Percentiles rank a stretch among this genome's conserved stretches.
phyloP scores from a whole-genome alignment of 2,888 invertebrate species.

The Cremastinae sp. region DNA sequence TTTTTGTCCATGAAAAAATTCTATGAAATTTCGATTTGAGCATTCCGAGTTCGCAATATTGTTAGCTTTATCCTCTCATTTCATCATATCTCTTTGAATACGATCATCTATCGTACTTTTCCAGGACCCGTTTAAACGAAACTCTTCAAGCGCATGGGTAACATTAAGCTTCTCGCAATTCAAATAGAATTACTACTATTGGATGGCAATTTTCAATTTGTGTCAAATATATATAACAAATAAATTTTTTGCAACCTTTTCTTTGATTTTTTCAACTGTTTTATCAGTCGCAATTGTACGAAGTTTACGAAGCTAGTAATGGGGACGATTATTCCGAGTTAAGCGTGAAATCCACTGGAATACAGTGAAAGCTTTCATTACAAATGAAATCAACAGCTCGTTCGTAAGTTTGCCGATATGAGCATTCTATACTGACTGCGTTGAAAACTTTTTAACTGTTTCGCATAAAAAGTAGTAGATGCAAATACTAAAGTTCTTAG shows the following conservation, averaged over 20 bases:
- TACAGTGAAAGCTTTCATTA: neutral
- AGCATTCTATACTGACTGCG: no score
- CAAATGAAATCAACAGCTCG: neutral
- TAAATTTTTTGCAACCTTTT: no score
- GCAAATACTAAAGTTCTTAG: no score
- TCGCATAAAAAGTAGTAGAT: no score
- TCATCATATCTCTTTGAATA: slow-evolving; percentile 21
- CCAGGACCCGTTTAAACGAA: slow-evolving; percentile 1
- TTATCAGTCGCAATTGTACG: neutral
- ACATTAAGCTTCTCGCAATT: slow-evolving; percentile 29
- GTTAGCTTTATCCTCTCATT: slow-evolving; percentile 36
- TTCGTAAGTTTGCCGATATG: no score
- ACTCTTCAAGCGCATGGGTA: neutral
- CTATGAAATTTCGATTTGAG: neutral
- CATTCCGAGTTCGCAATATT: slow-evolving; percentile 5
- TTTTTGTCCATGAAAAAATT: slow-evolving; percentile 4
- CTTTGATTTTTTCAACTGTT: neutral
- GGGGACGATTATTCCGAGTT: no score
- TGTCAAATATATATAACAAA: slow-evolving; percentile 31
- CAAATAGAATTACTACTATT: neutral
- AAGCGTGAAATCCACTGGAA: no score
- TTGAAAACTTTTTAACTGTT: no score
- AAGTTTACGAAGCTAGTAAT: no score
- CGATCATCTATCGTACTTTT: slow-evolving; percentile 20
- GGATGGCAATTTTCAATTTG: slow-evolving; percentile 14